phyloP scores from a whole-genome alignment of 2,888 invertebrate genomes.

The Troglohyphantes excavatus region DNA sequence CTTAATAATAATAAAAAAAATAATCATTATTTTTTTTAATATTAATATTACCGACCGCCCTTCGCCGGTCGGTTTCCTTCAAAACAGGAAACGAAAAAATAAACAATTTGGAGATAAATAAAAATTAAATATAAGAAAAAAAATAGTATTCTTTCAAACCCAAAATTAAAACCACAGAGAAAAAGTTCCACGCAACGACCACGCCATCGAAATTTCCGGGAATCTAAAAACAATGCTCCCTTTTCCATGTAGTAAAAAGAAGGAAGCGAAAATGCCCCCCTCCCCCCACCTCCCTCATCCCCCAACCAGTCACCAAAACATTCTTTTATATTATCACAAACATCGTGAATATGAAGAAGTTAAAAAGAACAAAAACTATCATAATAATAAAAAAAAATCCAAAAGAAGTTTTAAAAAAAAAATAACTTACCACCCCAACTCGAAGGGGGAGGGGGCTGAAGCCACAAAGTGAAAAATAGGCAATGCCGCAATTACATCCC shows the following conservation, averaged over 20 bases:
- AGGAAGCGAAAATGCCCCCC: background rate
- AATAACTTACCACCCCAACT: slow-evolving; percentile 32
- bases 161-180: too few species aligned
- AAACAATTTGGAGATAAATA: too few species aligned
- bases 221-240: slow-evolving; percentile 7
- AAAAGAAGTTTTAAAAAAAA: slow-evolving; percentile 44
- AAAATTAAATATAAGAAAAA: too few species aligned
- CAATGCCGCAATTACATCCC: slow-evolving; percentile 68
- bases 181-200: too few species aligned
- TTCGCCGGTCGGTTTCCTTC: too few species aligned
- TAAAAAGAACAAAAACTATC: background rate
- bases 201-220: background rate
- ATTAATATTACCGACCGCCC: too few species aligned
- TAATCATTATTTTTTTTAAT: too few species aligned
- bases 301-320: background rate
- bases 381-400: background rate
- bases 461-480: slow-evolving; percentile 73
- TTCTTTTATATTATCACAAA: slow-evolving; percentile 21
- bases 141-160: too few species aligned
- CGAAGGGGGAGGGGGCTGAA: background rate
- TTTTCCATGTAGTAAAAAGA: slow-evolving; percentile 16
- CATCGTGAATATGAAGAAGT: background rate
- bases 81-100: too few species aligned
- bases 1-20: too few species aligned
- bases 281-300: background rate